phyloP scores from a whole-genome alignment of 2,113 vertebrate genomes.

The Notarius quadriscutis region DNA sequence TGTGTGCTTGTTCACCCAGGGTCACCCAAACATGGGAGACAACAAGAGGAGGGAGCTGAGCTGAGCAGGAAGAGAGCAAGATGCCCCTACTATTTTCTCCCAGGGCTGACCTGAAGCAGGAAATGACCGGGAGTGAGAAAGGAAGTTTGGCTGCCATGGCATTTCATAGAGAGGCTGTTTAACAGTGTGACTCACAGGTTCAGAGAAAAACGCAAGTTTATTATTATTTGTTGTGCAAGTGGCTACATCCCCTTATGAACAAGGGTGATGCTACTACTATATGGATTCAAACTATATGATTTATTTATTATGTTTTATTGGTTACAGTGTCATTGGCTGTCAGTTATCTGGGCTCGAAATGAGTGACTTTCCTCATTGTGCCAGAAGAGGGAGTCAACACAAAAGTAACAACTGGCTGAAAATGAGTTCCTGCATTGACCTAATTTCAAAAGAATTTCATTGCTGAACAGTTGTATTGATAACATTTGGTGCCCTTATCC shows the following conservation, averaged over 20 bases:
- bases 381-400: constrained; percentile 44
- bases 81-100: constrained; percentile 28
- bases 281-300: background rate
- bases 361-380: background rate
- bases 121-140: constrained; percentile 59
- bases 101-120: constrained; percentile 51
- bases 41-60: constrained; percentile 3
- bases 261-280: background rate
- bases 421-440: background rate
- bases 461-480: constrained; percentile 10
- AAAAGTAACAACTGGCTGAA: background rate
- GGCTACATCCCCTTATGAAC: background rate
- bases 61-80: constrained; percentile 25
- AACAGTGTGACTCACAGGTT: background rate
- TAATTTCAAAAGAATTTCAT: constrained; percentile 17
- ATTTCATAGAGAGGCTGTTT: constrained; percentile 22
- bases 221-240: background rate
- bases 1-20: background rate
- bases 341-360: background rate
- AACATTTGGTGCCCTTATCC: background rate
- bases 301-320: background rate
- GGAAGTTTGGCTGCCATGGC: constrained; percentile 57
- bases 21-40: constrained; percentile 4
- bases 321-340: background rate
- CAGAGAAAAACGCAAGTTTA: background rate